A percentile compares a stretch with the other conserved stretches of the same genome.
Conservation (phyloP, 2,797 vertebrate species). For the Rhincodon typus region DNA sequence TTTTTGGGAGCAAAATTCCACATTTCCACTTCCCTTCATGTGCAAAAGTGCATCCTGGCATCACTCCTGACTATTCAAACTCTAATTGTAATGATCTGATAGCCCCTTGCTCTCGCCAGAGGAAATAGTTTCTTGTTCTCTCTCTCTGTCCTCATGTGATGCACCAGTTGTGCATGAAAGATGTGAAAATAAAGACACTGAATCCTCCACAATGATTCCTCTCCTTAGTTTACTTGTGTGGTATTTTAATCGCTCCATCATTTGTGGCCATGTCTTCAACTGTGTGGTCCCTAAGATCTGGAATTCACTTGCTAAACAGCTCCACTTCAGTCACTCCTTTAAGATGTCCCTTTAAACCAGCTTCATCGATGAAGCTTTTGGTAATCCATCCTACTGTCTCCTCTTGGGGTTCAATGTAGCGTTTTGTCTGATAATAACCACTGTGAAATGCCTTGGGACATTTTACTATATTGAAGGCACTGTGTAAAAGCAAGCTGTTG, state of each 20-base stretch:
- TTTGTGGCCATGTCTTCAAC: background rate
- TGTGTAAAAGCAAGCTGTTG: background rate
- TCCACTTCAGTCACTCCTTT: background rate
- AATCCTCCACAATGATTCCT: background rate
- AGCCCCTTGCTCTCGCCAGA: too few species aligned
- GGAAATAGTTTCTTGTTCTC: background rate
- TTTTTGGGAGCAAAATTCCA: background rate
- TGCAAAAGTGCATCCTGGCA: background rate
- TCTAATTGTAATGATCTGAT: too few species aligned
- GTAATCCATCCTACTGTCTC: background rate
- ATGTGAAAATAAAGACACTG: background rate
- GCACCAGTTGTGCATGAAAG: background rate
- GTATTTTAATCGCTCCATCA: background rate
- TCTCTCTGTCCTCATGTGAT: background rate
- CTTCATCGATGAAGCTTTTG: background rate
- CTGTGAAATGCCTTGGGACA: background rate
- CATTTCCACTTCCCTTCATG: background rate
- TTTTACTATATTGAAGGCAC: background rate
- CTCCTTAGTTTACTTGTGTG: background rate
- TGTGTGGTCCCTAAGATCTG: background rate
- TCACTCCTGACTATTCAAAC: background rate
- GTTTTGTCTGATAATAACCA: background rate
- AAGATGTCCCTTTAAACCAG: background rate
- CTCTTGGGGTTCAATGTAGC: background rate
- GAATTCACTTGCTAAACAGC: background rate